Conservation (phyloP, 2,797 vertebrate species). For the Ficedula albicollis region DNA sequence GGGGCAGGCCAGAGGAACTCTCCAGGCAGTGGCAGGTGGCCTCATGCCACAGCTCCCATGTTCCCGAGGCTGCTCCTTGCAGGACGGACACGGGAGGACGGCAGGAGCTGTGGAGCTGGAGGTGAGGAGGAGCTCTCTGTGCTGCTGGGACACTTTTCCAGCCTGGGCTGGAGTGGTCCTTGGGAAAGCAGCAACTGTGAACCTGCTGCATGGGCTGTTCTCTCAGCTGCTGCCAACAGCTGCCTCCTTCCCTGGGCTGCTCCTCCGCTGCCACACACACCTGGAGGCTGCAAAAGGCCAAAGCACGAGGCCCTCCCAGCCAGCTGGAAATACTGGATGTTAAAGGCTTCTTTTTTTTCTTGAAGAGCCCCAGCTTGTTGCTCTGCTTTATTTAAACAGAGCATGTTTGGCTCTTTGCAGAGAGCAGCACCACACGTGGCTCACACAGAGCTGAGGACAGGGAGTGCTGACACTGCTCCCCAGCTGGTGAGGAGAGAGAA, state of each 20-base stretch:
- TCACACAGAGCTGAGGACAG: not conserved
- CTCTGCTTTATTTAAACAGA: not conserved
- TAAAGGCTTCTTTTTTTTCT: not conserved
- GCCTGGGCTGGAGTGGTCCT: not conserved
- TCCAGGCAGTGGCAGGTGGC: not conserved
- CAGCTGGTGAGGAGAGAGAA: not conserved
- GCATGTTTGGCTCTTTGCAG: not conserved
- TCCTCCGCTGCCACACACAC: not conserved
- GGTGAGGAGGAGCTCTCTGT: not conserved
- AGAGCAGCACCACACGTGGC: not conserved
- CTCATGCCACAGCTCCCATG: accelerated
- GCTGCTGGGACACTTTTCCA: not conserved
- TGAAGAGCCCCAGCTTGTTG: not conserved
- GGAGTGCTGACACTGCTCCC: not conserved
- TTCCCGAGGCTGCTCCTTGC: not conserved
- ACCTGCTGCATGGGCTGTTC: accelerated
- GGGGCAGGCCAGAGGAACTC: not conserved
- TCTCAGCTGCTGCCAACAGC: not conserved
- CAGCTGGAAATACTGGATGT: not conserved
- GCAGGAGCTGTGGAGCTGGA: not conserved
- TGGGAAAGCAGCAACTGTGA: conserved; percentile 2
- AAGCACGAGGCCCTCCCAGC: accelerated
- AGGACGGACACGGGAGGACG: not conserved
- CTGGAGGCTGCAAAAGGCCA: not conserved
- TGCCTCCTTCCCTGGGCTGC: not conserved